Base-by-base conservation (phyloP, 2,888 invertebrate species). In the Metopia argyrocephala region DNA sequence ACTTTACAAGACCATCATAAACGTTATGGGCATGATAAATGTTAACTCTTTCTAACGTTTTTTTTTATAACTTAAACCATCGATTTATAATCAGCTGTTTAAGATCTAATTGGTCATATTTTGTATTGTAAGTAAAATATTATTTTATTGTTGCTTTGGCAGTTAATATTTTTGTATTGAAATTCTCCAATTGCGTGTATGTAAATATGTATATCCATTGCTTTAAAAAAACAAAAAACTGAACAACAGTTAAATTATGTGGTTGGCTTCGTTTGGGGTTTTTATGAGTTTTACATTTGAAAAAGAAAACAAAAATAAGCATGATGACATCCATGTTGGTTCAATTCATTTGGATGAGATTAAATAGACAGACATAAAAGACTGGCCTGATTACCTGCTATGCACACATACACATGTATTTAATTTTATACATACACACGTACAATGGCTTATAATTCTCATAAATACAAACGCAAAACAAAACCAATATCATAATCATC, bases 201-300 rank as follows among this genome's bases (percentile, higher is more conserved):
- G 31, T 3, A 2, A 9, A 6, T 31, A 12, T 38, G 15, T 38
- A 38, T 38, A 15, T 3, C 6, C 9, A 38, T 1, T 1, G 9
- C 12, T 9, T 38, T 12, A 38, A 15, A 38, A 38, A 54, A 18
- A 25, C 46, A 7, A 9, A 46, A 59, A 76, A 23, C n/a, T 21
- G 45, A 12, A 62, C 23, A 69, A n/a, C 64, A 48, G 69, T 57
- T 50, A 61, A 64, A 76, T 76, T 70, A 70, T 57, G 69, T 27
- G 76, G 70, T 64, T 76, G 25, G 48, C 5, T 50, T 48, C 46
- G 62, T 69, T 76, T 68, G 38, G 21, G 45, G 61, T 21, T 69
- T 59, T 21, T 5, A 38, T 64, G 6, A n/a, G n/a, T 38, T 25
- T 25, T 73, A n/a, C 25, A 38, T 28, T 21, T 28, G 7, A 20